Conservation (phyloP, 2,888 invertebrate genomes). For the Zeuzera pyrina region DNA sequence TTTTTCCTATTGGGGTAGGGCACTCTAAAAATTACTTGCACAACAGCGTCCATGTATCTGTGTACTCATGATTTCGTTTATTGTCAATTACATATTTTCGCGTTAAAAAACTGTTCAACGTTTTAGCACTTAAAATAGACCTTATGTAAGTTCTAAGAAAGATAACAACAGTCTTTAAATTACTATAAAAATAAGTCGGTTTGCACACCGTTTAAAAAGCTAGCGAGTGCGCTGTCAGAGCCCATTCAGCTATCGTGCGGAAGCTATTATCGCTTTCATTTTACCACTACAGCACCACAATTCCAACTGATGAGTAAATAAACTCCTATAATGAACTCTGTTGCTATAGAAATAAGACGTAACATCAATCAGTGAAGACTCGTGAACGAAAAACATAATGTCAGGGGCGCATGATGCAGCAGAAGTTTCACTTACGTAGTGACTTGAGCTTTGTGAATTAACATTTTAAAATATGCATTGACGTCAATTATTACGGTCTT, state of each 20-base stretch:
- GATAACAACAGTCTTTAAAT: too few relatives aligned
- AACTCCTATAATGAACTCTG: conserved; percentile 3
- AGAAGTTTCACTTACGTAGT: conserved; percentile 30
- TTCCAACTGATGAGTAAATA: conserved; percentile 1
- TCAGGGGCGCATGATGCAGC: conserved; percentile 30
- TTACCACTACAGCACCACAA: conserved; percentile 7
- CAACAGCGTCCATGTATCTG: too few relatives aligned
- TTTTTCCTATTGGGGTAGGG: too few relatives aligned
- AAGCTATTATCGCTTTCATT: conserved; percentile 25
- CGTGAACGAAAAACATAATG: conserved; percentile 22
- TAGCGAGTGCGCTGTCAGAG: conserved; percentile 17
- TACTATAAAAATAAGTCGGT: conserved; percentile 2
- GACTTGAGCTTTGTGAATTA: neutral
- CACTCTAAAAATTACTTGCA: too few relatives aligned
- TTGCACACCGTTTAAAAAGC: conserved; percentile 1
- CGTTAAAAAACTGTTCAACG: too few relatives aligned
- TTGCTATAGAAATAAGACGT: conserved; percentile 1
- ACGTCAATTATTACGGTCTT: neutral
- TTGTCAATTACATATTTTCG: too few relatives aligned
- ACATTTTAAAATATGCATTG: neutral
- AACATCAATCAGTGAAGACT: neutral
- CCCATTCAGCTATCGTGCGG: conserved; percentile 28
- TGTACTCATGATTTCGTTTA: too few relatives aligned
- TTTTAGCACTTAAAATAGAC: too few relatives aligned
- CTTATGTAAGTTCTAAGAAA: too few relatives aligned